phyloP scores from a whole-genome alignment of 2,888 invertebrate species.

The Drosophila nigritarsus region DNA sequence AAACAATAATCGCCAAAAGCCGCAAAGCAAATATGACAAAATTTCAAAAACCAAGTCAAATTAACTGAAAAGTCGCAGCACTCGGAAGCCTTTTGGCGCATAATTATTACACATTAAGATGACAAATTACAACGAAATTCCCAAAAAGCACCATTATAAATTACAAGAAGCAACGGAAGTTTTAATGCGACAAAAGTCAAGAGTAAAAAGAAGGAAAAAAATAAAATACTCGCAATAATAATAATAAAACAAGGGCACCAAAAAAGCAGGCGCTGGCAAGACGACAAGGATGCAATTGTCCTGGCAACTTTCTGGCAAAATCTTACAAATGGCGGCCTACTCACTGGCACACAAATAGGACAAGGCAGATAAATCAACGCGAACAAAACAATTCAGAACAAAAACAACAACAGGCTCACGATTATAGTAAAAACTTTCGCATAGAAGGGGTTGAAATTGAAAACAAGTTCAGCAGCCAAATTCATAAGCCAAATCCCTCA shows the following conservation, averaged over 20 bases:
- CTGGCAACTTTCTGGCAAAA: slow-evolving; percentile 75
- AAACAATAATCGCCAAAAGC: slow-evolving; percentile 1
- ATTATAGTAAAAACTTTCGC: slow-evolving; percentile 60
- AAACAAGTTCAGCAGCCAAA: slow-evolving; percentile 61
- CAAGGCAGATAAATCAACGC: slow-evolving; percentile 73
- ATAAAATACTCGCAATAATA: slow-evolving; percentile 29
- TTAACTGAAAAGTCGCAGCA: slow-evolving; percentile 49
- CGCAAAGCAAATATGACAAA: slow-evolving; percentile 8
- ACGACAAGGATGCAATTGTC: slow-evolving; percentile 62
- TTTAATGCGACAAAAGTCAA: slow-evolving; percentile 79
- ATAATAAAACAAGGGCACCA: slow-evolving; percentile 45
- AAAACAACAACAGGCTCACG: slow-evolving; percentile 43
- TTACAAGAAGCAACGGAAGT: slow-evolving; percentile 78
- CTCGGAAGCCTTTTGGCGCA: slow-evolving; percentile 63
- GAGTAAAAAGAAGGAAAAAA: slow-evolving; percentile 50
- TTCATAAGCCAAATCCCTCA: slow-evolving; percentile 43
- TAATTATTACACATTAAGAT: slow-evolving; percentile 77
- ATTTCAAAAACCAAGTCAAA: slow-evolving; percentile 30
- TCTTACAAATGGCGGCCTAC: slow-evolving; percentile 77
- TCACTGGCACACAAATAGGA: slow-evolving; percentile 63
- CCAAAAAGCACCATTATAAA: slow-evolving; percentile 74
- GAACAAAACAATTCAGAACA: slow-evolving; percentile 59
- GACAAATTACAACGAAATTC: slow-evolving; percentile 72
- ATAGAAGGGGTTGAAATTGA: slow-evolving; percentile 67
- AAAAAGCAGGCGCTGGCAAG: slow-evolving; percentile 57